Conservation (phyloP, 2,113 vertebrate genomes). For the Nothocercus nigrocapillus region DNA sequence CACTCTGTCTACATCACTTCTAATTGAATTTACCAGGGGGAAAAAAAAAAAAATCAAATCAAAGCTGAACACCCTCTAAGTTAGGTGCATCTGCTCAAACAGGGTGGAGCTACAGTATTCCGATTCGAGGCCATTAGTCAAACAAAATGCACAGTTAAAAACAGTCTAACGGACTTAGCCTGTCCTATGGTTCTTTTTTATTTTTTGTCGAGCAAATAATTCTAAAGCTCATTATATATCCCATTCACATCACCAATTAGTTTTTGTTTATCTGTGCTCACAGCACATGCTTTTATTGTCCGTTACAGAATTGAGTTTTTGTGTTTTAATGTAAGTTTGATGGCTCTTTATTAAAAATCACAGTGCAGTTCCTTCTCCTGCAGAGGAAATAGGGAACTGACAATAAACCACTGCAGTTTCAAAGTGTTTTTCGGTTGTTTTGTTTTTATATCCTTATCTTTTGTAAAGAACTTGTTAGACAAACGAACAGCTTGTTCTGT, state of each 20-base stretch:
- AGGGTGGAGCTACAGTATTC: neutral
- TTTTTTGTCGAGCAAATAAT: neutral
- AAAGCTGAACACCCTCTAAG: neutral
- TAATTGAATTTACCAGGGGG: neutral
- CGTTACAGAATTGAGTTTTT: neutral
- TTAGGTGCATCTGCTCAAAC: neutral
- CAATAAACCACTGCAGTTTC: conserved; percentile 1
- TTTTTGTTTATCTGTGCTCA: conserved; percentile 31
- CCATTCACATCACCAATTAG: neutral
- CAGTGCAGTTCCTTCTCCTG: neutral
- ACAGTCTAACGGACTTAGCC: neutral
- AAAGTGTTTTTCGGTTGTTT: neutral
- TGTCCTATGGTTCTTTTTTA: neutral
- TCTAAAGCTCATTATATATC: conserved; percentile 30
- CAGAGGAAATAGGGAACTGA: neutral
- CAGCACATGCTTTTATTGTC: neutral
- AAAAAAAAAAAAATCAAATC: neutral
- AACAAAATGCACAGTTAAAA: neutral
- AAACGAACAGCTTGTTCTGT: neutral
- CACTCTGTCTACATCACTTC: neutral
- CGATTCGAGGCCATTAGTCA: neutral
- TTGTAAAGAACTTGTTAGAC: conserved; percentile 1
- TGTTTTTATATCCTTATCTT: neutral
- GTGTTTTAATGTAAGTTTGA: neutral
- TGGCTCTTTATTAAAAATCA: conserved; percentile 35